Evolutionary conservation across 1,140 invertebrate species (phyloP).

Genomic region (Atta cephalotes): DNA sequence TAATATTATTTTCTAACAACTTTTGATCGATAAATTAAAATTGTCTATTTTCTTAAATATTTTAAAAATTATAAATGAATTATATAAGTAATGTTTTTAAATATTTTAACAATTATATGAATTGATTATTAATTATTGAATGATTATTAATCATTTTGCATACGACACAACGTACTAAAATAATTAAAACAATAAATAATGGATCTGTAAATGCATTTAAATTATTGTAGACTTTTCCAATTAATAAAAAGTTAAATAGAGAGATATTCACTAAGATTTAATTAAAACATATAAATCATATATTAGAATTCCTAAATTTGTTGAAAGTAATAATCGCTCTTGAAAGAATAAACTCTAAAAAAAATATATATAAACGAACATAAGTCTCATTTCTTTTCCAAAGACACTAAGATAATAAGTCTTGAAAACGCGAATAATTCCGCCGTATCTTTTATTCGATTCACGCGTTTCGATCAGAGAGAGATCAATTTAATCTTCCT

Average conservation of each 20-base stretch:
- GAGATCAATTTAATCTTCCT: constrained; percentile 48
- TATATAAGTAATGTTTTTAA: background rate
- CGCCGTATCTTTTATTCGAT: constrained; percentile 33
- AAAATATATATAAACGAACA: background rate
- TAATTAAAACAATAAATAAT: background rate
- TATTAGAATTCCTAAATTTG: background rate
- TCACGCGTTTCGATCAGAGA: constrained; percentile 46
- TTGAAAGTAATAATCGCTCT: background rate
- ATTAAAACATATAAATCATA: background rate
- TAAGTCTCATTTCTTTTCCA: background rate
- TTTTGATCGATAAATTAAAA: background rate
- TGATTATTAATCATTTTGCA: background rate
- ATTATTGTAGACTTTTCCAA: background rate
- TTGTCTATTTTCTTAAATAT: background rate
- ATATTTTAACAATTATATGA: background rate
- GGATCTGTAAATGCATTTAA: background rate
- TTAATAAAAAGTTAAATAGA: background rate
- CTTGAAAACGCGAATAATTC: constrained; percentile 33
- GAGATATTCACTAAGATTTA: background rate
- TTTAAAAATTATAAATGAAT: constrained; percentile 1
- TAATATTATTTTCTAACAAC: background rate
- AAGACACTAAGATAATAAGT: constrained; percentile 21
- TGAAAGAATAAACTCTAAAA: background rate
- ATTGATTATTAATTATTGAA: background rate
- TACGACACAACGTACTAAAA: too few relatives aligned